Evolutionary conservation across 2,113 vertebrate species (phyloP).

Genomic region (Axis porcinus): DNA sequence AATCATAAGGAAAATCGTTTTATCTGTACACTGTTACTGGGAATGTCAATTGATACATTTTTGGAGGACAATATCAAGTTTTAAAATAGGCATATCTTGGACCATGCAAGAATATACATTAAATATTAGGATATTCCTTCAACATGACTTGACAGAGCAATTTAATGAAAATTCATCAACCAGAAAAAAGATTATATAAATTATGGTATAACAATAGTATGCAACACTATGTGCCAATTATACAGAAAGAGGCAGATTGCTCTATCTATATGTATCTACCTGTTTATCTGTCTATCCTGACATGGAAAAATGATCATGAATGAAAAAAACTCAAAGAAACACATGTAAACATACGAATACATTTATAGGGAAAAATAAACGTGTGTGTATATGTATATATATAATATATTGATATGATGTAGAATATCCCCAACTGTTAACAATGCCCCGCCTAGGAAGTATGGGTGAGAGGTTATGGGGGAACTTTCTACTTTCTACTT

Average conservation of each 20-base stretch:
- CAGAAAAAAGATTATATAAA: background rate
- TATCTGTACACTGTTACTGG: background rate
- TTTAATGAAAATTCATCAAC: background rate
- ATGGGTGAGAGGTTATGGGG: background rate
- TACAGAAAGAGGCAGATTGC: background rate
- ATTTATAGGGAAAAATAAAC: slow-evolving; percentile 4
- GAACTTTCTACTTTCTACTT: background rate
- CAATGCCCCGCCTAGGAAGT: background rate
- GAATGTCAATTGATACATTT: background rate
- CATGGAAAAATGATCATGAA: background rate
- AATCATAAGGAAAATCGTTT: background rate
- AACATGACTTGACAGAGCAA: background rate
- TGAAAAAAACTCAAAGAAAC: background rate
- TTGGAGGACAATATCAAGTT: background rate
- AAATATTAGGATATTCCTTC: background rate
- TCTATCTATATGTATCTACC: background rate
- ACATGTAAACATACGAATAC: background rate
- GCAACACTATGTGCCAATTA: background rate
- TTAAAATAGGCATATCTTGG: background rate
- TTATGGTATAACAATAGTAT: background rate
- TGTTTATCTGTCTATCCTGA: background rate
- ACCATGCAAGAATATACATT: background rate
- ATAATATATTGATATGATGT: background rate
- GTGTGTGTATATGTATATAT: background rate
- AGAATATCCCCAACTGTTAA: background rate